Evolutionary conservation across 2,113 vertebrate genomes (phyloP).

Genomic region (Isurus oxyrinchus): DNA sequence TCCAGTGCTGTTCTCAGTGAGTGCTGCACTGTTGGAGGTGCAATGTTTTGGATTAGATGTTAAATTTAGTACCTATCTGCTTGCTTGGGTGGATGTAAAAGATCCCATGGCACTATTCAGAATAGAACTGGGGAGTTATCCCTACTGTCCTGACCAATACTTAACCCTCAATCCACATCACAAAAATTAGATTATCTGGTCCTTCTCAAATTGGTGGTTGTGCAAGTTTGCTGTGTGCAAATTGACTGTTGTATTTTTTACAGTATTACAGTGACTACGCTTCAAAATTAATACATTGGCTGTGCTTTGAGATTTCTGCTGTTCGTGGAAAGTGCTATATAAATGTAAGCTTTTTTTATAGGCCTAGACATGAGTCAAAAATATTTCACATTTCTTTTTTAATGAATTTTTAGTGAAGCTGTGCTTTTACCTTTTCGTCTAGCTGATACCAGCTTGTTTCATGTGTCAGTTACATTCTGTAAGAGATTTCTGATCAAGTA

Average conservation of each 20-base stretch:
- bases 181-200: too few species aligned
- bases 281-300: too few species aligned
- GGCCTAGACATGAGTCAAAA: background rate
- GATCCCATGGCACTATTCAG: background rate
- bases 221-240: too few species aligned
- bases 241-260: too few species aligned
- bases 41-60: background rate
- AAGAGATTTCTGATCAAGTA: background rate
- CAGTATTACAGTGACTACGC: too few species aligned
- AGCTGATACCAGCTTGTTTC: background rate
- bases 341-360: background rate
- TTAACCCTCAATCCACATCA: too few species aligned
- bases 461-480: background rate
- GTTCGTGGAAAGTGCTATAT: too few species aligned
- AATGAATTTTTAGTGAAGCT: background rate
- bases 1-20: background rate
- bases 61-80: background rate
- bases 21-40: background rate
- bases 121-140: too few species aligned
- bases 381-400: background rate
- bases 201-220: too few species aligned
- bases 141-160: too few species aligned
- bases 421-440: background rate
- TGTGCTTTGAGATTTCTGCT: too few species aligned
- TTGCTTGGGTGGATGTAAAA: background rate